Evolutionary conservation across 2,113 vertebrate species (phyloP).

Genomic region (Silurus glanis): DNA sequence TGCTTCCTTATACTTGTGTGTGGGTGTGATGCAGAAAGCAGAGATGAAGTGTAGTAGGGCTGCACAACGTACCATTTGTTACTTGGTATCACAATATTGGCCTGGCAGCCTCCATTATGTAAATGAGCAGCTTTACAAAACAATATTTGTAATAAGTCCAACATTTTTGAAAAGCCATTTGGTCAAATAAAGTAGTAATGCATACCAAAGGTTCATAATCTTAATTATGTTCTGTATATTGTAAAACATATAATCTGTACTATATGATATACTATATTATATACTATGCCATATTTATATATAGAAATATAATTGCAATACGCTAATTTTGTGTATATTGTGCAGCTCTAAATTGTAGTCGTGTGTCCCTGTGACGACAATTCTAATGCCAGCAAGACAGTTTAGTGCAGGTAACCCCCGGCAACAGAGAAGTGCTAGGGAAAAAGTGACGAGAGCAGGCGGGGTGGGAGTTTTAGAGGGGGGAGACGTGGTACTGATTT

Average conservation of each 20-base stretch:
- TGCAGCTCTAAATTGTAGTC: background rate
- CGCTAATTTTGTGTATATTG: background rate
- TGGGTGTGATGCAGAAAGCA: conserved; percentile 7
- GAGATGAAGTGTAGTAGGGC: background rate
- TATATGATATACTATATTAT: background rate
- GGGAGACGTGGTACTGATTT: conserved; percentile 40
- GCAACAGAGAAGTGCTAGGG: conserved; percentile 40
- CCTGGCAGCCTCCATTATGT: background rate
- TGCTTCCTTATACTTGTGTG: background rate
- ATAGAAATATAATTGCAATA: background rate
- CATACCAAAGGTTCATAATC: no score
- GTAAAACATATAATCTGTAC: background rate
- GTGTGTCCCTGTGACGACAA: conserved; percentile 25
- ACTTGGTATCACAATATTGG: background rate
- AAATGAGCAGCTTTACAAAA: background rate
- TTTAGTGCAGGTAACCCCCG: conserved; percentile 32
- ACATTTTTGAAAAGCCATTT: background rate
- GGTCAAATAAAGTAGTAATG: background rate
- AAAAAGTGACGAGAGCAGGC: conserved; percentile 42
- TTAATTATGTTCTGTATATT: background rate
- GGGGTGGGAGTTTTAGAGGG: background rate
- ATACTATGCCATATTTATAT: background rate
- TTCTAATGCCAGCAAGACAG: conserved; percentile 26
- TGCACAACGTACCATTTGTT: conserved; percentile 1
- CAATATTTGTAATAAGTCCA: background rate